phyloP scores from a whole-genome alignment of 2,888 invertebrate genomes.

The Pseudanteris insignis region DNA sequence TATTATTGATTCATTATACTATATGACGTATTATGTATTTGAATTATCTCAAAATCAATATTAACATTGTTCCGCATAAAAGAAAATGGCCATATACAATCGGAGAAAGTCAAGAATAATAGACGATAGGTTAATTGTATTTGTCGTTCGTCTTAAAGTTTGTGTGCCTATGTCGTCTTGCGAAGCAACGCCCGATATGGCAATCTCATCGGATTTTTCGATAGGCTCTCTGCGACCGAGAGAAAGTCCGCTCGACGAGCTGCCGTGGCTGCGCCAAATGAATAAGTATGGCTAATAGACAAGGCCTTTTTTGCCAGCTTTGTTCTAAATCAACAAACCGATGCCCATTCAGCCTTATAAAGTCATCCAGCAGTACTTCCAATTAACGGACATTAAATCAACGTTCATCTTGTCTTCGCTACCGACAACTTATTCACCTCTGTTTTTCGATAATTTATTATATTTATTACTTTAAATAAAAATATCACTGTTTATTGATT shows the following conservation, averaged over 20 bases:
- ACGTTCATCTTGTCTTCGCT: too few species aligned
- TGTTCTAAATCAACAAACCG: constrained; percentile 3
- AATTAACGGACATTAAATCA: too few species aligned
- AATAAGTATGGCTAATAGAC: constrained; percentile 10
- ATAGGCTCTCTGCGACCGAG: constrained; percentile 7
- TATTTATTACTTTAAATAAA: too few species aligned
- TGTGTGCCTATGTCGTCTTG: constrained; percentile 5
- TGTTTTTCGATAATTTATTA: too few species aligned
- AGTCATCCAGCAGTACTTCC: too few species aligned
- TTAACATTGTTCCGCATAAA: too few species aligned
- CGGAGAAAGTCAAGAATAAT: constrained; percentile 13
- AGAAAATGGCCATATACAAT: background rate
- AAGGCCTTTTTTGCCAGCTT: constrained; percentile 1
- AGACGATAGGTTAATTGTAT: constrained; percentile 26
- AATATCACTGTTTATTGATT: too few species aligned
- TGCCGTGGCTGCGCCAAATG: constrained; percentile 1
- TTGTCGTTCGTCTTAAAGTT: constrained; percentile 6
- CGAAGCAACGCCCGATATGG: constrained; percentile 17
- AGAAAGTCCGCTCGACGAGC: constrained; percentile 22
- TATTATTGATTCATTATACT: too few species aligned
- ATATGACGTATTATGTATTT: too few species aligned
- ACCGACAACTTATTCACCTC: too few species aligned
- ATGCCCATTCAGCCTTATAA: constrained; percentile 3
- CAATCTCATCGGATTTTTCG: constrained; percentile 3
- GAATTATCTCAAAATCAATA: too few species aligned